A percentile compares a stretch with the other conserved stretches of the same genome.
Evolutionary conservation across 2,797 vertebrate genomes (phyloP).

Genomic region (Cuculus canorus): DNA sequence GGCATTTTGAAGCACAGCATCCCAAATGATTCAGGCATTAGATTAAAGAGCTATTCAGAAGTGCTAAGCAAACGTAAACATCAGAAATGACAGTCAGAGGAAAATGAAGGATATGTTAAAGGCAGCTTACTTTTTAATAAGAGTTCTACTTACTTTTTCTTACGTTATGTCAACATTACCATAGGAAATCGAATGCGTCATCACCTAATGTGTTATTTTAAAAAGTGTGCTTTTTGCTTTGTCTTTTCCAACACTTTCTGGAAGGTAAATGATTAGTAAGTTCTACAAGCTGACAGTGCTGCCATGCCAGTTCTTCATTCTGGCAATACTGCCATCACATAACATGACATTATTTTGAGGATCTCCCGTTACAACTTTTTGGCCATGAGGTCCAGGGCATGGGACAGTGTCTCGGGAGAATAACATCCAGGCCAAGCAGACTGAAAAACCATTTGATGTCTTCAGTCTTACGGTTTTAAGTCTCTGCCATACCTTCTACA

Average conservation of each 20-base stretch:
- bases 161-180: neutral
- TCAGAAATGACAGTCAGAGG: constrained; percentile 50
- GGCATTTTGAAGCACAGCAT: neutral
- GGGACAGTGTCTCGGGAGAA: neutral
- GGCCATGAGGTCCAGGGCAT: neutral
- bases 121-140: constrained; percentile 67
- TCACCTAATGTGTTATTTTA: constrained; percentile 8
- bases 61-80: constrained; percentile 69
- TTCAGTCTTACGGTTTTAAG: neutral
- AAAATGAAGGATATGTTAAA: constrained; percentile 61
- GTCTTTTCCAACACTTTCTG: neutral
- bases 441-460: neutral
- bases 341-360: neutral
- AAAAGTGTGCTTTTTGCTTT: neutral
- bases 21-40: constrained; percentile 35
- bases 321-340: neutral
- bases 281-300: neutral
- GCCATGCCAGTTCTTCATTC: neutral
- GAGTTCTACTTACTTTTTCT: constrained; percentile 66
- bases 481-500: neutral
- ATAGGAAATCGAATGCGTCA: neutral
- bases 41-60: constrained; percentile 60
- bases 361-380: neutral
- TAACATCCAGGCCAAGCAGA: neutral
- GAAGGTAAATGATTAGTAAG: neutral